These are phyloP conservation scores for Sterna hirundo DNA, from an alignment of 2,113 vertebrate species.

Conservation along the genomic window DNA sequence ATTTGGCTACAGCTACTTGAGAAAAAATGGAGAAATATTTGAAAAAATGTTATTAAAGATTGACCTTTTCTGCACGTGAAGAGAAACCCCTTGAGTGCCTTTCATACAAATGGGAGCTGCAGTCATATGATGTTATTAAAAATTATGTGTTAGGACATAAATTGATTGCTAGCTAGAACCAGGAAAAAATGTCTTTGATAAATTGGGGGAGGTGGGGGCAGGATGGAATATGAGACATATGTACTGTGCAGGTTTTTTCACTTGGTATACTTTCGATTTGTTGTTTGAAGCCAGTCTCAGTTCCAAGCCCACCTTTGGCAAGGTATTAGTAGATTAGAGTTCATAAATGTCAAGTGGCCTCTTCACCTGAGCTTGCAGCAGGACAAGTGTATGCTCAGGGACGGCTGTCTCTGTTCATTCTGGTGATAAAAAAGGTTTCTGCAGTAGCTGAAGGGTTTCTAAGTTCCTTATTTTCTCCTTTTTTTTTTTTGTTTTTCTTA, in stretches of 20 bases:
- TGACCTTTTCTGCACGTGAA: background rate
- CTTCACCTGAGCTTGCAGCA: constrained; percentile 34
- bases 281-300: background rate
- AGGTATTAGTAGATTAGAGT: constrained; percentile 19
- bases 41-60: background rate
- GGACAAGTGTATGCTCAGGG: background rate
- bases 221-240: background rate
- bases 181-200: background rate
- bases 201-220: background rate
- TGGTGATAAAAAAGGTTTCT: background rate
- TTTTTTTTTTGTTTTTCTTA: background rate
- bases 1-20: background rate
- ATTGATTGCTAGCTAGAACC: background rate
- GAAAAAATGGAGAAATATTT: background rate
- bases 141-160: background rate
- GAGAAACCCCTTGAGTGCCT: background rate
- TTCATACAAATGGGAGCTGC: background rate
- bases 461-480: background rate
- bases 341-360: constrained; percentile 39
- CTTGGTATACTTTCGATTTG: constrained; percentile 36
- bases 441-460: background rate
- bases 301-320: background rate
- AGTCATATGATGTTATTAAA: background rate
- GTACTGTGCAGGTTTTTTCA: background rate
- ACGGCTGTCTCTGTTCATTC: background rate